Conservation (phyloP, 2,888 invertebrate genomes). For the Antheraea yamamai region DNA sequence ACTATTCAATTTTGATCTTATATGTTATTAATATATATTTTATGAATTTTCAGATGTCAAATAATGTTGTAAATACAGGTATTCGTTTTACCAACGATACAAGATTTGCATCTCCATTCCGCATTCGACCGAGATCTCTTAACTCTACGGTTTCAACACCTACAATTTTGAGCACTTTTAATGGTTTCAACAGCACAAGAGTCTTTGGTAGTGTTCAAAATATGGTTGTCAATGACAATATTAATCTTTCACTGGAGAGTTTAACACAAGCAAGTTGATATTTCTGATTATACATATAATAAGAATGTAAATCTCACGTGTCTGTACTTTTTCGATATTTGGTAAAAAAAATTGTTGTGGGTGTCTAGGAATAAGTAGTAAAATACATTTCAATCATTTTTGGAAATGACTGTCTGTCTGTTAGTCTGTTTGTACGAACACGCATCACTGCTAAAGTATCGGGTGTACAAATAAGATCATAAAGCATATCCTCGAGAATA, state of each 20-base stretch:
- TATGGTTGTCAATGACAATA: conserved; percentile 57
- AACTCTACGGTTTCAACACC: conserved; percentile 41
- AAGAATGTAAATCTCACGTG: too few relatives aligned
- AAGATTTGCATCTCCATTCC: conserved; percentile 37
- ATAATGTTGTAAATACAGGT: conserved; percentile 42
- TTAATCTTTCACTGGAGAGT: conserved; percentile 74
- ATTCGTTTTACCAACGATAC: conserved; percentile 49
- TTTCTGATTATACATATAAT: neutral
- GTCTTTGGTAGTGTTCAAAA: conserved; percentile 33
- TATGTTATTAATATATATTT: neutral
- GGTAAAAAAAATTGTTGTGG: too few relatives aligned
- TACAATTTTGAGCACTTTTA: conserved; percentile 45
- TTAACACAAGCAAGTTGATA: conserved; percentile 67
- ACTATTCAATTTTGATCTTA: neutral
- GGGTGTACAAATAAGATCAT: too few relatives aligned
- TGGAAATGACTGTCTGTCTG: too few relatives aligned
- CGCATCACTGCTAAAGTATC: too few relatives aligned
- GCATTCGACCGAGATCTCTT: conserved; percentile 47
- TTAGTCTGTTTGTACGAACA: too few relatives aligned
- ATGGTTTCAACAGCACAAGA: conserved; percentile 53
- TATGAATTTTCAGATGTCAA: conserved; percentile 41
- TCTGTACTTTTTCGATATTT: too few relatives aligned
- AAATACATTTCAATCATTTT: too few relatives aligned
- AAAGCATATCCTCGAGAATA: too few relatives aligned
- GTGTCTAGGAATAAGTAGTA: too few relatives aligned